These are phyloP conservation scores for Iguana delicatissima DNA, from an alignment of 2,797 vertebrate genomes.

Conservation along the genomic window DNA sequence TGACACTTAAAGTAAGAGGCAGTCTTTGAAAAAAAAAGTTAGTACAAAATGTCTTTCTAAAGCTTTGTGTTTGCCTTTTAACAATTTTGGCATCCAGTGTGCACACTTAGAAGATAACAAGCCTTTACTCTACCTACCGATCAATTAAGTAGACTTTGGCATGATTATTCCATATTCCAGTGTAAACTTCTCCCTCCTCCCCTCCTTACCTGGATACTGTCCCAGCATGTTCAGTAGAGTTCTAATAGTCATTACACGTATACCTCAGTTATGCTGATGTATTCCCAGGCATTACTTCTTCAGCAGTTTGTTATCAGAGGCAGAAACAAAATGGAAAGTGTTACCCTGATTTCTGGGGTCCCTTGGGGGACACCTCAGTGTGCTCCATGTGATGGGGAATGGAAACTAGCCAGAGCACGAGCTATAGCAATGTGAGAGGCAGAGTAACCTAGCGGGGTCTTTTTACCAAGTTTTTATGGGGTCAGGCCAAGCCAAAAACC, in stretches of 20 bases:
- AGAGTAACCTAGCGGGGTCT: too few relatives aligned
- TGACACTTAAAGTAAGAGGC: conserved; percentile 48
- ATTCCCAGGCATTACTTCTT: too few relatives aligned
- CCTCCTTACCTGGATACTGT: background rate
- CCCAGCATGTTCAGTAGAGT: background rate
- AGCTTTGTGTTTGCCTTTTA: conserved; percentile 35
- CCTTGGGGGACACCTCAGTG: too few relatives aligned
- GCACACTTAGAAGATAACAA: background rate
- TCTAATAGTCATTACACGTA: background rate
- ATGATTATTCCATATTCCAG: background rate
- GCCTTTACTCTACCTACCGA: background rate
- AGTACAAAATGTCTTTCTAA: conserved; percentile 25
- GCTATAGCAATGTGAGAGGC: too few relatives aligned
- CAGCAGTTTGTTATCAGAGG: too few relatives aligned
- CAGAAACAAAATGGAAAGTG: too few relatives aligned
- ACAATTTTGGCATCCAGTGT: background rate
- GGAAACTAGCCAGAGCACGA: too few relatives aligned
- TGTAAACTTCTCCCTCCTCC: background rate
- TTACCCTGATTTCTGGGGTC: too few relatives aligned
- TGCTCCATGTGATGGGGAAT: too few relatives aligned
- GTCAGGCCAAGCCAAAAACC: too few relatives aligned
- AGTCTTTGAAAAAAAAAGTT: conserved; percentile 31
- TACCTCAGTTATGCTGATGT: too few relatives aligned
- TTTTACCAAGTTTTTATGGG: too few relatives aligned
- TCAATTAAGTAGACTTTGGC: background rate